Percentiles rank a stretch among this genome's conserved stretches.
phyloP scores from a whole-genome alignment of 2,888 invertebrate species.

The Polydrusus cervinus region DNA sequence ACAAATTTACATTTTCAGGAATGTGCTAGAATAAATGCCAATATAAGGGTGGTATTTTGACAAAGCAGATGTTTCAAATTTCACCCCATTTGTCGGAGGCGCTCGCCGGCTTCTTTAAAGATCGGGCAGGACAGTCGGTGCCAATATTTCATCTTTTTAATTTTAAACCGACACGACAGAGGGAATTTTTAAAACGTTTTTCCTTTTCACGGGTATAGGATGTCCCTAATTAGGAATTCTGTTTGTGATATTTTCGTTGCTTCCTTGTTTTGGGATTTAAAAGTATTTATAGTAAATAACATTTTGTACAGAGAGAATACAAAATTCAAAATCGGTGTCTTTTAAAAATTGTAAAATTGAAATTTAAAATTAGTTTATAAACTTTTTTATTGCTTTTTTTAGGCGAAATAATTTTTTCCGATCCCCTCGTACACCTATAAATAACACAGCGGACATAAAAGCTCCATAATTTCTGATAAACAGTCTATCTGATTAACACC shows the following conservation, averaged over 20 bases:
- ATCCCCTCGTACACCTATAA: neutral
- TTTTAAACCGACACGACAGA: conserved; percentile 37
- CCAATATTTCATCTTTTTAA: conserved; percentile 49
- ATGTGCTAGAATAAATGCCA: conserved; percentile 33
- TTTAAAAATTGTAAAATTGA: no score
- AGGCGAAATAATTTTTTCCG: no score
- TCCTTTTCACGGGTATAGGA: conserved; percentile 34
- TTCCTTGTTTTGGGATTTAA: conserved; percentile 13
- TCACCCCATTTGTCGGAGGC: conserved; percentile 47
- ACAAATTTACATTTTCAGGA: conserved; percentile 25
- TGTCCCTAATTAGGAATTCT: conserved; percentile 44
- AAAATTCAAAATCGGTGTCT: neutral
- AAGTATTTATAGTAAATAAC: neutral
- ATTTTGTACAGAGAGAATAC: neutral
- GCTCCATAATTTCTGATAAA: conserved; percentile 19
- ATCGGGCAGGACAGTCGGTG: conserved; percentile 38
- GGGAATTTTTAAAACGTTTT: conserved; percentile 45
- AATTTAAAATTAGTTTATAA: no score
- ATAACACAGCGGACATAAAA: neutral
- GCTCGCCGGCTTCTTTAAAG: conserved; percentile 18
- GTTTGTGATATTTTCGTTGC: conserved; percentile 25
- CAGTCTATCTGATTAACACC: conserved; percentile 26
- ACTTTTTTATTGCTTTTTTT: no score
- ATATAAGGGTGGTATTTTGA: conserved; percentile 42
- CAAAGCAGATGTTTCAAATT: conserved; percentile 50